Evolutionary conservation across 2,797 vertebrate species (phyloP), one percentile per base, ranked within the genome.

Genomic region (Salarias fasciatus): DNA sequence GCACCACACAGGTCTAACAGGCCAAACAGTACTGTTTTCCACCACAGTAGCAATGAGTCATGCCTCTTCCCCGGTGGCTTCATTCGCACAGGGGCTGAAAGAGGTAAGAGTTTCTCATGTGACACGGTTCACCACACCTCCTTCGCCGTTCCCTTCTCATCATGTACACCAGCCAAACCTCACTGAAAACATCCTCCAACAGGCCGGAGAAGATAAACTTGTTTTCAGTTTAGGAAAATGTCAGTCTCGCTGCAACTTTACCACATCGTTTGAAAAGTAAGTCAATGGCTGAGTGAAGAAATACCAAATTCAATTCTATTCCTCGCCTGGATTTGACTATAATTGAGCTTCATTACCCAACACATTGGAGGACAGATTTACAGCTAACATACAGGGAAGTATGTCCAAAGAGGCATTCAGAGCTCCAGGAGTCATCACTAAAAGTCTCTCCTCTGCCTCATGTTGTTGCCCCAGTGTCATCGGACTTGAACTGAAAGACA

Each of bases 61-160:
- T 48, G 47, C 71, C 69, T 56, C 15, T 51, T 77, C 43, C 54
- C 36, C 63, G 55, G 76, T 69, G 75, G 72, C 13, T 74, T 62
- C 2, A 60, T 75, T 69, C 55, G 29, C 72, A 68, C 37, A 61
- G 37, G 24, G 75, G 55, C 56, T 61, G 53, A 72, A 73, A 52
- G 31, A 52, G 45, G 31, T 69, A 54, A 81, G 58, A 54, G 57
- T 80, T 80, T 67, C 67, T 67, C 59, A 54, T 51, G 55, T 79
- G 64, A 67, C 72, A 42, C 18, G 30, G 56, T 50, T 74, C 44
- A 72, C 56, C 69, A 64, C 69, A 71, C 61, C 54, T 68, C 68
- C 65, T 75, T 54, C 66, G 55, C 53, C 52, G 28, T 49, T 48
- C 67, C 41, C 37, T 31, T 43, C 10, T 43, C 2, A 38, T 31